Evolutionary conservation across 1,140 invertebrate species (phyloP), one percentile per base, ranked within the genome.

Genomic region (Meloidogyne floridensis): DNA sequence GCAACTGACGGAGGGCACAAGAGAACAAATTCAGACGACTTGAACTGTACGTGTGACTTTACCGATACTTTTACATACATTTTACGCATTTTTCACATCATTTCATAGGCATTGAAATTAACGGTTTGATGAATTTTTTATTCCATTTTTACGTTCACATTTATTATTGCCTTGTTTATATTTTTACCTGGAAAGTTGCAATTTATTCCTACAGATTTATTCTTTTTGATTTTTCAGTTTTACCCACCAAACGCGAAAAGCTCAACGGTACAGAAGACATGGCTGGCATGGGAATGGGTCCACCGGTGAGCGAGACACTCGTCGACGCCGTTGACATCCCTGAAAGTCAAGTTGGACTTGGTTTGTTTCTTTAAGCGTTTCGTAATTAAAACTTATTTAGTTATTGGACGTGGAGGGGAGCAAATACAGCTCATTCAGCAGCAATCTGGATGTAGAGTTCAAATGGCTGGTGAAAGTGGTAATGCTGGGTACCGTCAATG

Each of bases 371-470:
- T 76, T 53, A 81, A n/a, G 13, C 18, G 2, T 80, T 71, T 32
- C 13, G n/a, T 9, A 32, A 59, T 54, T 43, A 11, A 13, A 47
- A n/a, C 13, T 59, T 65, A 9, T 53, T 74, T 89, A 92, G 91
- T 92, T 59, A 92, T 92, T 87, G 97, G 97, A 73, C 94, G 97
- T 90, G 95, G 95, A 75, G 96, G 96, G 53, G 96, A 98, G 92
- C 96, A 97, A 91, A 97, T 98, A 77, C 95, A 94, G 20, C 93
- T 95, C 88, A 93, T 99, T 80, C 97, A 98, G 91, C 93, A 94
- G 8, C 96, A 98, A 91, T 95, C 95, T 71, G 95, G 96, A 76
- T 97, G 95, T 91, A 98, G 98, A 92, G 95, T 99, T 87, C 96
- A 98, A 92, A 96, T 98, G 93, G 95, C 96, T 3, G 75, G 81